Evolutionary conservation across 2,113 vertebrate species (phyloP).

Genomic region (Alethe castanea): DNA sequence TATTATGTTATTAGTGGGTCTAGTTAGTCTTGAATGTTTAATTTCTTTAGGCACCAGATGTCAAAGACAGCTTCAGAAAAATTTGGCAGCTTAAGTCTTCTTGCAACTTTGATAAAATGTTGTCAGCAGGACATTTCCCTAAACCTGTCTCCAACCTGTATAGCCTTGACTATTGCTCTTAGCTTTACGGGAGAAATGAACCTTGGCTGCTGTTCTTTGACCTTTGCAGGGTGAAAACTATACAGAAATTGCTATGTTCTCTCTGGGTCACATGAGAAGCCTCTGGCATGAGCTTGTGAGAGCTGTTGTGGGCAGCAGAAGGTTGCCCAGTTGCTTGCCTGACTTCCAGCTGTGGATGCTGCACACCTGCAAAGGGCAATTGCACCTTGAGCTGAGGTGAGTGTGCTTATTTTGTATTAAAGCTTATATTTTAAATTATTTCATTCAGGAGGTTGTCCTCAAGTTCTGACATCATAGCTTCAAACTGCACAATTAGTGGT

Average conservation of each 20-base stretch:
- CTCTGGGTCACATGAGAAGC: background rate
- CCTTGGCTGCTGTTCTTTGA: background rate
- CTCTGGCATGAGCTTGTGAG: background rate
- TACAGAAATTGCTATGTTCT: background rate
- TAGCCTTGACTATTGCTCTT: background rate
- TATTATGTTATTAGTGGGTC: background rate
- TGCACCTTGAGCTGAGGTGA: background rate
- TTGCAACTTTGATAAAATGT: background rate
- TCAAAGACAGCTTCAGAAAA: background rate
- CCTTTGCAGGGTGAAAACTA: background rate
- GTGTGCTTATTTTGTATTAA: background rate
- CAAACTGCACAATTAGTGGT: background rate
- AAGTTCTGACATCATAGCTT: background rate
- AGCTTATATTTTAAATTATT: background rate
- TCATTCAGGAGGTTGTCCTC: background rate
- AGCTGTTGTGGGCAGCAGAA: background rate
- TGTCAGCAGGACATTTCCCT: background rate
- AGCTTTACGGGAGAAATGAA: background rate
- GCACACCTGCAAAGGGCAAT: background rate
- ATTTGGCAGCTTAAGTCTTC: background rate
- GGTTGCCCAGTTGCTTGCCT: background rate
- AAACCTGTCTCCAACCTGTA: background rate
- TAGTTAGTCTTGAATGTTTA: background rate
- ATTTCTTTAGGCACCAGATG: background rate
- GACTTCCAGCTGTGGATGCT: background rate